Conservation (phyloP, 2,797 vertebrate species). For the Acrossocheilus fasciatus region DNA sequence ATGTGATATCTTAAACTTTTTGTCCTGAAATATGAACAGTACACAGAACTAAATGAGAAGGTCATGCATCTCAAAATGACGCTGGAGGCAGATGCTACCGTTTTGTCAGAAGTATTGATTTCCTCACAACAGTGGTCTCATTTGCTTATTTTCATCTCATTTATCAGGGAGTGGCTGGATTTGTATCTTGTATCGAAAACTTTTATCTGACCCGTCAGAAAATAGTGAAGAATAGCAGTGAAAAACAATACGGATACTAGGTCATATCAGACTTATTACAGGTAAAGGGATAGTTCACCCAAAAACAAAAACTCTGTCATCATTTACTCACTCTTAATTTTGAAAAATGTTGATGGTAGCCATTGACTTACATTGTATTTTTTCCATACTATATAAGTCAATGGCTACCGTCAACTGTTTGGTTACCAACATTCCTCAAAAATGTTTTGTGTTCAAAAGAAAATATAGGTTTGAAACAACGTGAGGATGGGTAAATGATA, state of each 20-base stretch:
- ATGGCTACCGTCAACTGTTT: background rate
- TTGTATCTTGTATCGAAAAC: conserved; percentile 13
- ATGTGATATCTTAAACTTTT: background rate
- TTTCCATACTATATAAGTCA: background rate
- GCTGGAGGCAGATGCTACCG: conserved; percentile 5
- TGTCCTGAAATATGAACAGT: background rate
- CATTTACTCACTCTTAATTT: background rate
- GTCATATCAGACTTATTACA: background rate
- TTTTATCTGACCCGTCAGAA: conserved; percentile 3
- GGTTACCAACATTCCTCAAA: background rate
- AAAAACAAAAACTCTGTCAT: background rate
- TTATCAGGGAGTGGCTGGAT: conserved; percentile 47
- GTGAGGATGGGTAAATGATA: background rate
- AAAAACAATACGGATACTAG: background rate
- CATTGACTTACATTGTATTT: background rate
- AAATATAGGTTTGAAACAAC: background rate
- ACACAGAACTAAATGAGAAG: conserved; percentile 15
- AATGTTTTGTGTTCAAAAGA: background rate
- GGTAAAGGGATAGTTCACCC: background rate
- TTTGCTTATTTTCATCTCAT: conserved; percentile 19
- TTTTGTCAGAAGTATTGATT: conserved; percentile 32
- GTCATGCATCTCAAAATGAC: conserved; percentile 20
- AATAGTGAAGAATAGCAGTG: background rate
- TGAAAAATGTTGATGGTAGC: background rate
- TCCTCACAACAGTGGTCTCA: conserved; percentile 30